phyloP scores from a whole-genome alignment of 2,113 vertebrate genomes.

The Lutjanus erythropterus region DNA sequence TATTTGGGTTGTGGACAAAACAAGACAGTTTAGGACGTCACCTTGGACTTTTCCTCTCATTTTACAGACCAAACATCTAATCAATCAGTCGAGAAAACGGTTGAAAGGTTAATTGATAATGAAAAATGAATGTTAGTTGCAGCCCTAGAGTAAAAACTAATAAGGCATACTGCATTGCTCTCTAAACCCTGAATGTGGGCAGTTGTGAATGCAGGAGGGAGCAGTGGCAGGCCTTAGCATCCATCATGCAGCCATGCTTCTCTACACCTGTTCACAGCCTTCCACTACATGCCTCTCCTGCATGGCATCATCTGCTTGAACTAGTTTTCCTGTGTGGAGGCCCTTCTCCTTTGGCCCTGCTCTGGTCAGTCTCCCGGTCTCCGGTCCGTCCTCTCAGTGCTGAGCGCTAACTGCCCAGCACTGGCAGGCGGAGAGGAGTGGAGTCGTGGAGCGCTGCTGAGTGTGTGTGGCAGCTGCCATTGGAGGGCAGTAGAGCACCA shows the following conservation, averaged over 20 bases:
- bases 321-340: conserved; percentile 55
- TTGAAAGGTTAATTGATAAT: too few relatives aligned
- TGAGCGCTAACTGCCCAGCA: conserved; percentile 56
- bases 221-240: conserved; percentile 46
- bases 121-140: too few relatives aligned
- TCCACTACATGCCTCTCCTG: conserved; percentile 69
- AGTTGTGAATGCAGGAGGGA: conserved; percentile 44
- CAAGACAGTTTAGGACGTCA: too few relatives aligned
- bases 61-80: too few relatives aligned
- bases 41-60: too few relatives aligned
- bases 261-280: conserved; percentile 68
- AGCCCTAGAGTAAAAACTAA: conserved; percentile 22
- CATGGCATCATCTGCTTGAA: conserved; percentile 68
- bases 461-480: conserved; percentile 83
- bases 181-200: conserved; percentile 17
- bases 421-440: conserved; percentile 38
- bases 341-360: conserved; percentile 68
- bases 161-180: conserved; percentile 19
- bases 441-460: conserved; percentile 15
- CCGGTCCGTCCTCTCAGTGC: conserved; percentile 45
- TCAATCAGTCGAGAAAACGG: too few relatives aligned
- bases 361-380: conserved; percentile 55
- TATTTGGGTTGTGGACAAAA: too few relatives aligned
- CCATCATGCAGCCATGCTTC: conserved; percentile 51
- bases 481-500: conserved; percentile 99